Evolutionary conservation across 2,113 vertebrate genomes (phyloP).

Genomic region (Saccopteryx leptura): DNA sequence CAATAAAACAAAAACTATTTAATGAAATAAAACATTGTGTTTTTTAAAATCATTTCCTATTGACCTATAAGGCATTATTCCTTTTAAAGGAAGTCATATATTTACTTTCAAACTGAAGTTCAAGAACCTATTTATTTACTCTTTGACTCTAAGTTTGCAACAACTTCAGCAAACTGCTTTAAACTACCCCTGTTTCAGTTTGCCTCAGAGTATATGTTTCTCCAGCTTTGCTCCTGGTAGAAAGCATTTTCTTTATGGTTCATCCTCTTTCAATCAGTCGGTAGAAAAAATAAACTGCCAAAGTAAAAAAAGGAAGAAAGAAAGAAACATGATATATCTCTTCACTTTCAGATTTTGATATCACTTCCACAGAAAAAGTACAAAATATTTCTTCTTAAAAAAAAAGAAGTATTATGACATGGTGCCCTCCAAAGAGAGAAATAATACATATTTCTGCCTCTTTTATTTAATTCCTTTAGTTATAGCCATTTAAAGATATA

Average conservation of each 20-base stretch:
- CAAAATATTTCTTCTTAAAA: neutral
- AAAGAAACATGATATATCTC: neutral
- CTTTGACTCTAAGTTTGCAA: neutral
- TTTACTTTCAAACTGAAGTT: constrained; percentile 21
- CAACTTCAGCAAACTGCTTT: neutral
- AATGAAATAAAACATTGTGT: neutral
- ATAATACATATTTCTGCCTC: neutral
- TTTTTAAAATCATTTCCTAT: constrained; percentile 3
- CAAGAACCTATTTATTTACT: neutral
- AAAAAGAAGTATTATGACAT: neutral
- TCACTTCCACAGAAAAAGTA: neutral
- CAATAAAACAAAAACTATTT: constrained; percentile 2
- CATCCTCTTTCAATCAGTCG: neutral
- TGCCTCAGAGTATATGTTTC: neutral
- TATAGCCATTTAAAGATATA: neutral
- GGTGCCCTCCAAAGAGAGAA: neutral
- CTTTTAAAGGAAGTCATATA: neutral
- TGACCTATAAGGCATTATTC: neutral
- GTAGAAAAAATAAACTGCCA: neutral
- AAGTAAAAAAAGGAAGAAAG: neutral
- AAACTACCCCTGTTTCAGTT: neutral
- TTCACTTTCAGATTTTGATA: neutral
- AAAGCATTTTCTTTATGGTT: neutral
- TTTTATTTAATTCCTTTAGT: neutral
- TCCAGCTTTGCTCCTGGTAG: neutral